phyloP scores from a whole-genome alignment of 1,140 invertebrate species.

The Chrysomallon squamiferum region DNA sequence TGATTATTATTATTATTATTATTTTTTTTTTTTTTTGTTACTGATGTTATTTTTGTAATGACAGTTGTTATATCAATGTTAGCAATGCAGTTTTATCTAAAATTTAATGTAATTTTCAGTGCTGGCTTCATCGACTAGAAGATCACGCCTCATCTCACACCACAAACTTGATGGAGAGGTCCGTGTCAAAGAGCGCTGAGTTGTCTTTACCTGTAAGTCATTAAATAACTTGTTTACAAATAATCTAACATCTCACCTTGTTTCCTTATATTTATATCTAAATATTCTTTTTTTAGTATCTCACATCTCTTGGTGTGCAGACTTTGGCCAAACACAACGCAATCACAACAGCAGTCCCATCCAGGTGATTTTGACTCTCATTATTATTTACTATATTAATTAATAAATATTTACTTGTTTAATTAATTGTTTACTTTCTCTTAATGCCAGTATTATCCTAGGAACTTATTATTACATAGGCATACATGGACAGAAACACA shows the following conservation, averaged over 20 bases:
- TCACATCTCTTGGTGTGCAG: conserved; percentile 72
- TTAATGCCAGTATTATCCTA: too few species aligned
- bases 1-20: too few species aligned
- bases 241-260: too few species aligned
- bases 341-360: conserved; percentile 48
- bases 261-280: neutral
- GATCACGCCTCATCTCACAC: conserved; percentile 47
- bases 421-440: too few species aligned
- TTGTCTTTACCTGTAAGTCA: conserved; percentile 62
- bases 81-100: neutral
- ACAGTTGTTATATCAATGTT: neutral
- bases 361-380: conserved; percentile 40
- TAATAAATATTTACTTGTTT: too few species aligned
- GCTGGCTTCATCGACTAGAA: conserved; percentile 61
- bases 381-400: too few species aligned
- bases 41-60: neutral
- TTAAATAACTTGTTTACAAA: too few species aligned
- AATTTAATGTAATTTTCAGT: conserved; percentile 48
- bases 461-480: too few species aligned
- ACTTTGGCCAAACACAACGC: conserved; percentile 67
- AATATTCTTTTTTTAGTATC: conserved; percentile 65
- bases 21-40: neutral
- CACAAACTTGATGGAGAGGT: conserved; percentile 68
- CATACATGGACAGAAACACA: too few species aligned
- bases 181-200: conserved; percentile 70